Percentiles rank a stretch among this genome's conserved stretches.
Evolutionary conservation across 2,888 invertebrate genomes (phyloP).

Genomic region (Hypomecis atomaria): DNA sequence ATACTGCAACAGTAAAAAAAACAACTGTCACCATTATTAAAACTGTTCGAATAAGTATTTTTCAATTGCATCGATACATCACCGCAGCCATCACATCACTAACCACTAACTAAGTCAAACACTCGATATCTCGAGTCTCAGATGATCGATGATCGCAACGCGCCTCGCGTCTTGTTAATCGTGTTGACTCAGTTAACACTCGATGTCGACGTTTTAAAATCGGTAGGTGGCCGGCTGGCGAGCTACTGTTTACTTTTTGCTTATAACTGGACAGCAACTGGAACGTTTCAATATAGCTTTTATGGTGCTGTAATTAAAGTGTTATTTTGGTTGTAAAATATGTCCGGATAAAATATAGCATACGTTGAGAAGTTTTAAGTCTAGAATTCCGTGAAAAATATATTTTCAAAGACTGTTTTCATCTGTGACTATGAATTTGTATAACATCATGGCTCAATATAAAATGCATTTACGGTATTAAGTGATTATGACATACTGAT

Average conservation of each 20-base stretch:
- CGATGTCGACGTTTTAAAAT: conserved; percentile 66
- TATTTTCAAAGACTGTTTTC: too few species aligned
- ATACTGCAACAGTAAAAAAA: too few species aligned
- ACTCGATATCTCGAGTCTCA: conserved; percentile 60
- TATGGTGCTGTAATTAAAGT: conserved; percentile 9
- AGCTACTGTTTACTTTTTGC: conserved; percentile 72
- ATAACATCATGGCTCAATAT: too few species aligned
- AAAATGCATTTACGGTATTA: too few species aligned
- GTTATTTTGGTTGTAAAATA: neutral
- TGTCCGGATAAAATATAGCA: too few species aligned
- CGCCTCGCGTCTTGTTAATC: conserved; percentile 67
- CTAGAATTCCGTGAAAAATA: neutral
- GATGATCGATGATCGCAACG: conserved; percentile 72
- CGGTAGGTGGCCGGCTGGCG: conserved; percentile 67
- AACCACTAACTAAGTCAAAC: conserved; percentile 55
- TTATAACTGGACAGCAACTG: conserved; percentile 57
- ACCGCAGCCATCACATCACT: conserved; percentile 47
- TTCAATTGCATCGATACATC: conserved; percentile 24
- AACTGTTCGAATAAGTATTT: neutral
- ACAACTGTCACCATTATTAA: too few species aligned
- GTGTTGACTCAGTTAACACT: conserved; percentile 77
- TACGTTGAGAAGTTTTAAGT: too few species aligned
- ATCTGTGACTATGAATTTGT: too few species aligned
- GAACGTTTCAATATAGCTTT: conserved; percentile 29
- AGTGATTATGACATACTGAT: too few species aligned